Conservation (phyloP, 2,113 vertebrate species). For the Pluvialis apricaria region DNA sequence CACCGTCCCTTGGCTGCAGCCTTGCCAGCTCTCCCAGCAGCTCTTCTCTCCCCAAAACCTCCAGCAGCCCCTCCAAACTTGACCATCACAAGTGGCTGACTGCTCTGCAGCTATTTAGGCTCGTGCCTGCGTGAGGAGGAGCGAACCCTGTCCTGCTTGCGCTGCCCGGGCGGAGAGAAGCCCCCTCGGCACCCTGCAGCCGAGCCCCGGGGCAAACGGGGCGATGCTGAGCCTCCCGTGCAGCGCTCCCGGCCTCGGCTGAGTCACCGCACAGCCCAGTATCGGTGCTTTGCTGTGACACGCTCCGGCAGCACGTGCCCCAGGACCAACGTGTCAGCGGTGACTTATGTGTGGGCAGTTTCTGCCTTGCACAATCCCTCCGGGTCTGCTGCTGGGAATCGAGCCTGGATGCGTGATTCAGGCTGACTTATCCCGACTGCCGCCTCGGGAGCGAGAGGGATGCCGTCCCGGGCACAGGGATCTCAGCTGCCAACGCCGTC, state of each 20-base stretch:
- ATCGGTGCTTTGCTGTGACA: neutral
- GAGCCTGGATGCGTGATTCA: rapidly evolving
- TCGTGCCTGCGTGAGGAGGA: too few relatives aligned
- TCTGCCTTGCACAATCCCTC: neutral
- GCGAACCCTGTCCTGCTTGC: too few relatives aligned
- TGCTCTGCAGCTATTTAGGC: rapidly evolving
- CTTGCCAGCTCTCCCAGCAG: neutral
- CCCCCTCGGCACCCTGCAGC: neutral
- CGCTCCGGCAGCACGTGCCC: neutral
- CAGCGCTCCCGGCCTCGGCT: neutral
- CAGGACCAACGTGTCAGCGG: rapidly evolving
- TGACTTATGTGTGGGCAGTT: neutral
- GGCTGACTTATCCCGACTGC: rapidly evolving
- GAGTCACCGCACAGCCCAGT: neutral
- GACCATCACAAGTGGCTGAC: rapidly evolving
- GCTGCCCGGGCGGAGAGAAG: neutral
- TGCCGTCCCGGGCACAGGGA: rapidly evolving
- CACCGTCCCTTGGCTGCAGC: neutral
- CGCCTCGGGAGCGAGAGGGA: rapidly evolving
- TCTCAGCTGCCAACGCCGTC: rapidly evolving
- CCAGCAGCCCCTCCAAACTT: neutral
- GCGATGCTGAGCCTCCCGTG: neutral
- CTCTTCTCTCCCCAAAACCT: neutral
- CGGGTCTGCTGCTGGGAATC: neutral
- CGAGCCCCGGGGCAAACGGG: neutral